Base-by-base conservation (phyloP, 30 jellyfish, hydroid and myxozoan genomes). In the Catostylus mosaicus region DNA sequence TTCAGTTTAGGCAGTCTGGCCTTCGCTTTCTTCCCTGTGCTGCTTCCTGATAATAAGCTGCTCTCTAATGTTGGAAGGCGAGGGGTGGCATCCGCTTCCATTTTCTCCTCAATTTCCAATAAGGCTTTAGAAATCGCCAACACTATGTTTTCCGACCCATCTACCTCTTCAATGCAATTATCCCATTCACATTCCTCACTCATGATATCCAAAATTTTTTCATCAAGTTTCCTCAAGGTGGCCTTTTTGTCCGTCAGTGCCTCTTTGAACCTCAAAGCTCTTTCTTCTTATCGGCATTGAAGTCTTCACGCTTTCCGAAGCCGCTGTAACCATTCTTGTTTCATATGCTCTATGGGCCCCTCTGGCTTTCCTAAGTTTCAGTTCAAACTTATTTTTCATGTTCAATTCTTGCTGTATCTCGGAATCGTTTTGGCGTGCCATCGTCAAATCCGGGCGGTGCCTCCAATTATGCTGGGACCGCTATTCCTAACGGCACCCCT, bases 1-100 rank as follows among this genome's bases (percentile, higher is more conserved):
- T 72, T 75, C 45, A 72, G 40, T 35, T 72, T 72, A 33, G 84
- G 84, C 38, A 72, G 72, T 40, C 40, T 72, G 5, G 84, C 87
- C 11, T 46, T 73, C 16, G 80, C 80, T 65, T 32, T 68, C 78
- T 18, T 56, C 8, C 32, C 19, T 26, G 24, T 7, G 19, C 26
- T 56, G 26, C 26, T 56, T 22, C 26, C 69, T 18, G 69, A 20
- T 9, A 56, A 20, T 56, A 22, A 20, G 54, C 7, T 40, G n/a
- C 54, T 14, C 7, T 40, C 54, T 40, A 40, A 40, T 5, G 54
- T 40, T 40, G 54, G 11, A 14, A 5, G 54, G 7, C 54, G 11
- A 40, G 54, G 54, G 14, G 11, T 40, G 7, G 54, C 54, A 40
- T 20, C 29, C 29, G 29, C 26, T 16, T 10, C 30, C 67, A 52